Conservation (phyloP, 2,113 vertebrate genomes). For the Lepus europaeus region DNA sequence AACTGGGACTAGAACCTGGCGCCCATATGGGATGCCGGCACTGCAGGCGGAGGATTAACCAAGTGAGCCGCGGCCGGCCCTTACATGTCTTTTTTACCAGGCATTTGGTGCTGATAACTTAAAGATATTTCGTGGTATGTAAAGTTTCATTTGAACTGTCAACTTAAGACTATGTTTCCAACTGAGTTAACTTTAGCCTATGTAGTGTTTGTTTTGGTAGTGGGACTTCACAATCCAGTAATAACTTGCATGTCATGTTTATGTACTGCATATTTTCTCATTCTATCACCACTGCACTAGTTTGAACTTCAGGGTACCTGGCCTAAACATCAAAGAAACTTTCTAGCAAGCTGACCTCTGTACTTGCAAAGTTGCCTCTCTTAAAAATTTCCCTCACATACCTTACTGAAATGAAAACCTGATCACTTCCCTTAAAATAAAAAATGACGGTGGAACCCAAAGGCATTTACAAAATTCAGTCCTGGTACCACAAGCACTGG, state of each 20-base stretch:
- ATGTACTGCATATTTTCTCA: background rate
- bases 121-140: background rate
- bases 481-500: background rate
- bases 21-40: too few species aligned
- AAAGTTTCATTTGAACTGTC: slow-evolving; percentile 17
- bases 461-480: background rate
- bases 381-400: background rate
- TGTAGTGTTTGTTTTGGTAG: background rate
- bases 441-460: background rate
- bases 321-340: background rate
- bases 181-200: background rate
- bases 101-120: background rate
- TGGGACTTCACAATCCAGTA: background rate
- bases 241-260: background rate
- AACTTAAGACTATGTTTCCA: background rate
- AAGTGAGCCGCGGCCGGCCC: too few species aligned
- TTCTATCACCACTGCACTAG: background rate
- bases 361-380: background rate
- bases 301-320: background rate
- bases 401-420: slow-evolving; percentile 15
- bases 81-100: background rate
- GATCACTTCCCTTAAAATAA: background rate
- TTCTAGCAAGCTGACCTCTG: background rate
- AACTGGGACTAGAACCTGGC: too few species aligned
- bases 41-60: too few species aligned